phyloP scores from a whole-genome alignment of 2,797 vertebrate species.

The Babyrousa celebensis region DNA sequence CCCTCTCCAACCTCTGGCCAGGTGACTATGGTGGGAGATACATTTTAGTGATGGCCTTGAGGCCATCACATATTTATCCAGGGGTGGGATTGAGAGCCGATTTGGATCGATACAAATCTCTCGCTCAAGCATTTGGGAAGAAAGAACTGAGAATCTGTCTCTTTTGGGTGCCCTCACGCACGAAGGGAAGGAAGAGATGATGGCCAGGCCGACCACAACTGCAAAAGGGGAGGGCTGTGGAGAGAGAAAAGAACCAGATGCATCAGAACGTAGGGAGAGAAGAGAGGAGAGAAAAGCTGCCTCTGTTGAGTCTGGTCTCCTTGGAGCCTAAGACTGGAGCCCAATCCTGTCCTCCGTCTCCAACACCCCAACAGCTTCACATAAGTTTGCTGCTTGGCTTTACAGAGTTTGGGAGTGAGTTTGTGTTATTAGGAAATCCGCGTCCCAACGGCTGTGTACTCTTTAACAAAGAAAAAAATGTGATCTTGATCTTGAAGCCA shows the following conservation, averaged over 20 bases:
- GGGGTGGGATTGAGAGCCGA: neutral
- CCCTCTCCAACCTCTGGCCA: neutral
- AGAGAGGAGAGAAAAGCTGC: neutral
- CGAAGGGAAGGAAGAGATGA: neutral
- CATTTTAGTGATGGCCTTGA: neutral
- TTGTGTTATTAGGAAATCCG: neutral
- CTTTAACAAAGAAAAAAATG: neutral
- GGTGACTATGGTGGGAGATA: neutral
- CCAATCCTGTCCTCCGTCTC: neutral
- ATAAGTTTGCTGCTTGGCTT: neutral
- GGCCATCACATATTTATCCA: neutral
- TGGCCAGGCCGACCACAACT: neutral
- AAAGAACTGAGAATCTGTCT: neutral
- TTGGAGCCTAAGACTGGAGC: neutral
- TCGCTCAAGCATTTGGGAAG: neutral
- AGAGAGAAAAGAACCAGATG: neutral
- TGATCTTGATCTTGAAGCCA: neutral
- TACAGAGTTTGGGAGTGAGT: neutral
- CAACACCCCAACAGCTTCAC: neutral
- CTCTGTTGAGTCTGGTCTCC: neutral
- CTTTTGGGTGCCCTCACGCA: neutral
- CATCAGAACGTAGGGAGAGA: neutral
- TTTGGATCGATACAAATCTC: neutral
- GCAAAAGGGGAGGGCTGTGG: neutral
- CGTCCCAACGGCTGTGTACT: neutral